Percentiles rank a stretch among this genome's conserved stretches.
phyloP scores from a whole-genome alignment of 2,113 vertebrate genomes.

The Salminus brasiliensis region DNA sequence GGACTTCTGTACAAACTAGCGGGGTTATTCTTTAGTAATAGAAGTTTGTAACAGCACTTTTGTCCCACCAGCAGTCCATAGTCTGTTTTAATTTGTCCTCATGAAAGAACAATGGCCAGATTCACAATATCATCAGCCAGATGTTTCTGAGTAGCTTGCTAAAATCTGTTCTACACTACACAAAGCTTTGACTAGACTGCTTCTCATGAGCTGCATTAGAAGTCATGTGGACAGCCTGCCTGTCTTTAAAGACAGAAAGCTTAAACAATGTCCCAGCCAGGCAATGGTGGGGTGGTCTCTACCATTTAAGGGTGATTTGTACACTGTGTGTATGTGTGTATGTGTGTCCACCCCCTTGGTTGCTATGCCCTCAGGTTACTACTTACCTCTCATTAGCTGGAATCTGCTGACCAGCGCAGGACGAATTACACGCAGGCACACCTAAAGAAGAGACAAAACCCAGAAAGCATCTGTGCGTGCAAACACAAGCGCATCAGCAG shows the following conservation, averaged over 20 bases:
- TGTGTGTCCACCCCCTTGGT: conserved; percentile 65
- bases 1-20: too few species aligned
- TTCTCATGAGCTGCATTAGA: conserved; percentile 17
- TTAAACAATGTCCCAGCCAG: not conserved
- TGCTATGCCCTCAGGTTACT: conserved; percentile 71
- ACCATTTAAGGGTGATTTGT: conserved; percentile 7
- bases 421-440: conserved; percentile 56
- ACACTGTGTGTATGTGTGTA: not conserved
- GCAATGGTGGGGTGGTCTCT: not conserved
- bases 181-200: conserved; percentile 24
- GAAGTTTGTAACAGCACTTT: too few species aligned
- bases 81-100: too few species aligned
- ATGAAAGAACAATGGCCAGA: too few species aligned
- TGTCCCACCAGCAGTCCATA: too few species aligned
- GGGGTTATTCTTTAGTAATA: too few species aligned
- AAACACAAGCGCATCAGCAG: not conserved
- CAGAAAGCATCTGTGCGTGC: not conserved
- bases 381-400: conserved; percentile 72
- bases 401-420: conserved; percentile 71
- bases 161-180: not conserved
- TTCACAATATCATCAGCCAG: too few species aligned
- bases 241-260: conserved; percentile 21
- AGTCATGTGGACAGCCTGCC: conserved; percentile 18
- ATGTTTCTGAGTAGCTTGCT: not conserved
- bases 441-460: conserved; percentile 35